These are phyloP conservation scores for Andinoacara biseriatus DNA, from an alignment of 2,113 vertebrate genomes.

Conservation along the genomic window DNA sequence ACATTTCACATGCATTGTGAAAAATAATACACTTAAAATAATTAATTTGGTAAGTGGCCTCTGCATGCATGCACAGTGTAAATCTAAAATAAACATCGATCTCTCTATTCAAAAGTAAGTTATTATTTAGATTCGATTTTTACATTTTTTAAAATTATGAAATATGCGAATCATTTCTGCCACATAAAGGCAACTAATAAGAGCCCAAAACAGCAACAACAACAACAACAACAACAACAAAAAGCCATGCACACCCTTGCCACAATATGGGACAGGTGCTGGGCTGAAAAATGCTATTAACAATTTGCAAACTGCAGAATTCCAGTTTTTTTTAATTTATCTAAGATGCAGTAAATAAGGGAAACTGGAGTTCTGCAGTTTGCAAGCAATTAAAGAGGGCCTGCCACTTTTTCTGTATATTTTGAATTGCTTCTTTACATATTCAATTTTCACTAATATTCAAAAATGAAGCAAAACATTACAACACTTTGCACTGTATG, in stretches of 20 bases:
- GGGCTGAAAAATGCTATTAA: neutral
- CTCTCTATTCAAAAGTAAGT: too few relatives aligned
- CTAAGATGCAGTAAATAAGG: neutral
- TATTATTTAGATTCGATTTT: too few relatives aligned
- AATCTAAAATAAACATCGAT: neutral
- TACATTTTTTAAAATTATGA: neutral
- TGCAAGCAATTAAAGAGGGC: neutral
- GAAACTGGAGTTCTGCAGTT: neutral
- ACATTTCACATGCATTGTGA: constrained; percentile 68
- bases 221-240: too few relatives aligned
- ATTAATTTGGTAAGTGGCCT: constrained; percentile 27
- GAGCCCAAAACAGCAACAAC: too few relatives aligned
- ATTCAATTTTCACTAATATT: neutral
- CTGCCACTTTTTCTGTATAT: neutral
- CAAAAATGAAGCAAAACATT: neutral
- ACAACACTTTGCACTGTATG: neutral
- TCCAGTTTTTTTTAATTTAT: neutral
- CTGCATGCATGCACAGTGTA: neutral
- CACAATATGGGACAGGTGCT: neutral
- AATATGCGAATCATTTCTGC: neutral
- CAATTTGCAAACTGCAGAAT: neutral
- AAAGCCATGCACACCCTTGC: too few relatives aligned
- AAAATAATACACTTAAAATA: constrained; percentile 57
- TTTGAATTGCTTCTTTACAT: neutral
- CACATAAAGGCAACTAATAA: neutral